These are phyloP conservation scores for Bombus affinis DNA, from an alignment of 1,140 invertebrate species.

Conservation along the genomic window DNA sequence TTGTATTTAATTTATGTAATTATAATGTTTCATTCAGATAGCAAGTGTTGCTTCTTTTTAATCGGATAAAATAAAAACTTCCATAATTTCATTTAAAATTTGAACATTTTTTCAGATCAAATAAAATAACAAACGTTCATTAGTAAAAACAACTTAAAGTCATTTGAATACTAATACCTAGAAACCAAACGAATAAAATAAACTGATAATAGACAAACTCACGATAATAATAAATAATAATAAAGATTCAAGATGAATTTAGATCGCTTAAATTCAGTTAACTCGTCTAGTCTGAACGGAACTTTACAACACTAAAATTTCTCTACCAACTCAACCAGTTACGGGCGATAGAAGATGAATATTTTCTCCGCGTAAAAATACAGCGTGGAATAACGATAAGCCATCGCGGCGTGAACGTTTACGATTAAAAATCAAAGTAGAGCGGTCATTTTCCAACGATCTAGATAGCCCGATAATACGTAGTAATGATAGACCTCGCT, in stretches of 20 bases:
- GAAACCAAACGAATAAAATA: too few relatives aligned
- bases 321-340: not conserved
- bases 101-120: too few relatives aligned
- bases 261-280: not conserved
- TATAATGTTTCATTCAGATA: too few relatives aligned
- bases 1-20: too few relatives aligned
- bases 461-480: not conserved
- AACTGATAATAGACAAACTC: not conserved
- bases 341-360: not conserved
- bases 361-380: not conserved
- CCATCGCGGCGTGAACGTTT: not conserved
- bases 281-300: not conserved
- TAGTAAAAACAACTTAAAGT: too few relatives aligned
- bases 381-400: not conserved
- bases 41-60: too few relatives aligned
- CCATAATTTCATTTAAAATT: too few relatives aligned
- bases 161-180: too few relatives aligned
- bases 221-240: not conserved
- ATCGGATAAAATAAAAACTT: too few relatives aligned
- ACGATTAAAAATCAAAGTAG: constrained; percentile 3
- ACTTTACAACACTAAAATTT: not conserved
- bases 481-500: not conserved
- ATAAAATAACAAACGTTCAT: too few relatives aligned
- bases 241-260: not conserved
- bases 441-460: not conserved